Base-by-base conservation (phyloP, 1,140 invertebrate genomes). In the Brachionus manjavacas region DNA sequence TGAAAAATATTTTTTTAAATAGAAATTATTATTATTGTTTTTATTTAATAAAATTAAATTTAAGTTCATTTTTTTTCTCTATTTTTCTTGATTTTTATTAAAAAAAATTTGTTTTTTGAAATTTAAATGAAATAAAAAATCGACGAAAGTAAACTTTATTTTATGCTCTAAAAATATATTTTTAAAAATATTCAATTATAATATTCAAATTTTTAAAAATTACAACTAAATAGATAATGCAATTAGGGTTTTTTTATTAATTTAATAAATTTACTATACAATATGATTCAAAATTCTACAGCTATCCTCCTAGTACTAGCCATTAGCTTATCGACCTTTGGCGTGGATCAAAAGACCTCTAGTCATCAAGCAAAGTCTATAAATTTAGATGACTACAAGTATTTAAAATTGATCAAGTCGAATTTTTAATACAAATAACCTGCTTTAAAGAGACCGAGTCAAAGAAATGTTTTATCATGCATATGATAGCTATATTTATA, bases 401-500 rank as follows among this genome's bases (percentile, higher is more conserved):
- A 31, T 39, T 16, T 39, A 14, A 28, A 31, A 28, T 14, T 78
- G 14, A 46, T 0, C 11, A 46, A 14, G 12, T 46, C n/a, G 1
- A 23, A 14, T 41, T 39, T 49, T 14, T 4, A 6, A 23, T n/a
- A n/a, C 8, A 49, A 25, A 31, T 46, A 78, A 14, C 6, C 12
- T 23, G 35, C 64, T 12, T 86, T 87, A 41, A 86, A 92, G 91
- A 86, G 86, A 91, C 11, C 88, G 89, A 86, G 90, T 91, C 7
- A 87, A 86, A 79, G 52, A 87, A 20, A 92, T 92, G 92, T 92
- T 92, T 87, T 88, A 91, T 80, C 96, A 99, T 93, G 97, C 96
- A 0, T 99, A 99, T 89, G 93, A 98, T 85, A 94, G 94, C 86
- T 99, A 99, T 88, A 91, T 99, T 85, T 92, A 92, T 83, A 93